phyloP scores from a whole-genome alignment of 2,113 vertebrate genomes.

The Empidonax traillii region DNA sequence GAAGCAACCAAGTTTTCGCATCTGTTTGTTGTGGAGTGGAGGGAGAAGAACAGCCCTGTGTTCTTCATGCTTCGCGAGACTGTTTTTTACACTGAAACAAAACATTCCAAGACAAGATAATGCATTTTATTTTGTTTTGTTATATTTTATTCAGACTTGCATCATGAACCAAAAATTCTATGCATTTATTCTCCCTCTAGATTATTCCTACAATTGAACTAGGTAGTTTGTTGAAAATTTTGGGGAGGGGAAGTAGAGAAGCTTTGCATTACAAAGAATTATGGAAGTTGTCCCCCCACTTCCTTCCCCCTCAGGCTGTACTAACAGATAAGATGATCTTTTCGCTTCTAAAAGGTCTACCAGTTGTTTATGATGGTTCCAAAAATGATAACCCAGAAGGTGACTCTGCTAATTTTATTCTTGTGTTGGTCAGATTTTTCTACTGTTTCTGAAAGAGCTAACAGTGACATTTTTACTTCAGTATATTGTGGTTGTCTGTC shows the following conservation, averaged over 20 bases:
- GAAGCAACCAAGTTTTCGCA: not conserved
- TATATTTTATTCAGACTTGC: not conserved
- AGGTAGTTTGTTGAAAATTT: not conserved
- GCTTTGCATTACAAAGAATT: not conserved
- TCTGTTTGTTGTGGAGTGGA: not conserved
- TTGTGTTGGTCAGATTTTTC: not conserved
- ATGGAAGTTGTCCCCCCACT: not conserved
- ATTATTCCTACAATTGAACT: not conserved
- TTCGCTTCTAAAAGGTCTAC: not conserved
- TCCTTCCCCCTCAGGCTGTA: not conserved
- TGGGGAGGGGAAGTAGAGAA: not conserved
- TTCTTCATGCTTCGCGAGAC: not conserved
- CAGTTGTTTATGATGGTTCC: not conserved
- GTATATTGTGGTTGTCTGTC: not conserved
- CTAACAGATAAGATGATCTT: not conserved
- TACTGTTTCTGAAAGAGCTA: not conserved
- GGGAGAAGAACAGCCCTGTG: not conserved
- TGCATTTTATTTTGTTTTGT: not conserved
- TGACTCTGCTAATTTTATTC: not conserved
- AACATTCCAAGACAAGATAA: not conserved
- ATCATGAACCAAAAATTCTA: not conserved
- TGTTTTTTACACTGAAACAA: not conserved
- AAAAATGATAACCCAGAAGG: not conserved
- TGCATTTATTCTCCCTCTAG: not conserved
- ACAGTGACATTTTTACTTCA: not conserved